Conservation (phyloP, 2,888 invertebrate genomes). For the Steinernema carpocapsae region DNA sequence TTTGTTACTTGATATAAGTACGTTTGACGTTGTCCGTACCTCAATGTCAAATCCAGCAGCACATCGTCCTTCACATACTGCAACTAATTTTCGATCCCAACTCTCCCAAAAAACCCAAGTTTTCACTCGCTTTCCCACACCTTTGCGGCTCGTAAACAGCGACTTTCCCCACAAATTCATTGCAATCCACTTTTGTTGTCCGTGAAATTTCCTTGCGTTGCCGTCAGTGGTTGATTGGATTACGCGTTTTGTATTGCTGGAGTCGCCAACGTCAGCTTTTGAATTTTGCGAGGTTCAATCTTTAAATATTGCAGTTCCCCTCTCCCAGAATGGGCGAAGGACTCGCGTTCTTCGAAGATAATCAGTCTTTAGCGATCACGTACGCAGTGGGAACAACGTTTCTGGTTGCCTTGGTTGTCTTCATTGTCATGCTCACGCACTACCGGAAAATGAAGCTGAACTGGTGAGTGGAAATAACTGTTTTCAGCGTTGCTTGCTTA, state of each 20-base stretch:
- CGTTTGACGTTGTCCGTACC: no score
- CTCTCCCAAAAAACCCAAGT: no score
- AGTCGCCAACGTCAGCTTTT: no score
- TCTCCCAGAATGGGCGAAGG: background rate
- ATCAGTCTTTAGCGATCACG: constrained; percentile 13
- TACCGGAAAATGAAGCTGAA: constrained; percentile 2
- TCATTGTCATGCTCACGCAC: constrained; percentile 2
- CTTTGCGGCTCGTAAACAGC: no score
- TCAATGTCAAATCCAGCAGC: no score
- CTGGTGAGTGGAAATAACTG: constrained; percentile 1
- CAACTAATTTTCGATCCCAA: no score
- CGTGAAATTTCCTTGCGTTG: background rate
- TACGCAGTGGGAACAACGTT: constrained; percentile 9
- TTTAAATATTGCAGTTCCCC: background rate
- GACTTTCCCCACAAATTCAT: background rate
- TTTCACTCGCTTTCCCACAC: no score
- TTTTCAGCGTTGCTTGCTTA: no score
- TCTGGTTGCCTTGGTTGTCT: constrained; percentile 10
- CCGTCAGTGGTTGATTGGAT: background rate
- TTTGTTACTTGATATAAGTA: no score
- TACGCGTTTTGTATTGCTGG: no score
- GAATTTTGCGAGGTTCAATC: background rate
- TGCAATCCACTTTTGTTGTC: background rate
- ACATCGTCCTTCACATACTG: no score
- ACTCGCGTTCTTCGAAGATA: constrained; percentile 5